Base-by-base conservation (phyloP, 2,113 vertebrate species). In the Lamprologus lemairii region DNA sequence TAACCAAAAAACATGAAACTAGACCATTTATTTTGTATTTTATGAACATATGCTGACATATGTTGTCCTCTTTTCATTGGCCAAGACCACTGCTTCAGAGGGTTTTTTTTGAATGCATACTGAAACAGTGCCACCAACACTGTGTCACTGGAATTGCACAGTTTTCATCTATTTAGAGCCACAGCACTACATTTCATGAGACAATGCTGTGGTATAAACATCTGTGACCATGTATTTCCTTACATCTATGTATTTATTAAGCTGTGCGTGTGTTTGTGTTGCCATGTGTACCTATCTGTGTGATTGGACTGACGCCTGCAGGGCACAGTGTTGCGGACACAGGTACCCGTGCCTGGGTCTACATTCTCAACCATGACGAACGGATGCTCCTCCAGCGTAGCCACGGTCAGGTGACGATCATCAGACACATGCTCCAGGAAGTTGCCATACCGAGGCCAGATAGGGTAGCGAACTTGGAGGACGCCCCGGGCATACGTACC, bases 281-380 rank as follows among this genome's bases (percentile, higher is more conserved):
- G 19, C 17, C 35, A 51, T 23, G 8, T 11, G 80, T 95, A 99
- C 98, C 97, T 97, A 73, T 97, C 97, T 1, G 97, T 98, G 82
- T 93, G 95, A 92, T 99, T 99, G 94, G 96, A 96, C 88, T 99
- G 99, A 81, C 98, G 97, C 86, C 98, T 97, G 92, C 98, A 99
- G 82, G 99, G 99, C 90, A 99, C 99, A 0, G 99, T 99, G 96
- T 98, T 99, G 89, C 98, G 97, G 14, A 99, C 97, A 0, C 99
- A 99, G 14, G 98, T 98, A 1, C 99, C 98, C 0, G 98, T 98
- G 89, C 95, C 96, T 2, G 98, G 97, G 90, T 99, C 98, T 0
- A 98, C 98, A 78, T 97, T 98, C 96, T 99, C 98, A 79, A 99
- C 99, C 0, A 99, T 99, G 92, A 99, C 98, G 1, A 99, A 99